Conservation (phyloP, 2,113 vertebrate genomes). For the Anser brachyrhynchus region DNA sequence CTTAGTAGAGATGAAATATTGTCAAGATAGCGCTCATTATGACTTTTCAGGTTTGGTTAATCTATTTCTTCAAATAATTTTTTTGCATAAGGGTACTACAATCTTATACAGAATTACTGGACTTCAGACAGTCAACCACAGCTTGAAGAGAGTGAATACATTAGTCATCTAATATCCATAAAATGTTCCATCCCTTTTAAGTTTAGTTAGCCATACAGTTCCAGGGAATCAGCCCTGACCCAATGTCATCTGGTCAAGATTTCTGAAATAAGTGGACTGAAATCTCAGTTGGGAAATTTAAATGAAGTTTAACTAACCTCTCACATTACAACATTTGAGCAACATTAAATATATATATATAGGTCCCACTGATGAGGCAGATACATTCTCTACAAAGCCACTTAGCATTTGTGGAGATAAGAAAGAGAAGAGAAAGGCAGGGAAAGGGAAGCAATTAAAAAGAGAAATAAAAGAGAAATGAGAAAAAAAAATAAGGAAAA, state of each 20-base stretch:
- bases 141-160: not conserved
- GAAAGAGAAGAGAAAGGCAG: not conserved
- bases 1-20: not conserved
- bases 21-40: not conserved
- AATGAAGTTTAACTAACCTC: not conserved
- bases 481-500: not conserved
- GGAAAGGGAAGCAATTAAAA: not conserved
- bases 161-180: not conserved
- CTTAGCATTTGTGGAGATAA: not conserved
- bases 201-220: not conserved
- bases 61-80: not conserved
- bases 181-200: not conserved
- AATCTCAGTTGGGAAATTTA: not conserved
- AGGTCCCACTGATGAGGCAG: not conserved
- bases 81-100: not conserved
- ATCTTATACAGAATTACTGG: not conserved
- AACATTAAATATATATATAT: not conserved
- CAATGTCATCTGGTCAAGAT: not conserved
- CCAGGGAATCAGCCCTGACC: not conserved
- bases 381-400: not conserved
- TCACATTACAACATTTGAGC: not conserved
- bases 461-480: not conserved
- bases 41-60: not conserved
- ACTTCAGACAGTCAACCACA: not conserved
- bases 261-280: not conserved